Evolutionary conservation across 2,113 vertebrate genomes (phyloP), one percentile per base, ranked within the genome.

Genomic region (Rousettus leschenaultii): DNA sequence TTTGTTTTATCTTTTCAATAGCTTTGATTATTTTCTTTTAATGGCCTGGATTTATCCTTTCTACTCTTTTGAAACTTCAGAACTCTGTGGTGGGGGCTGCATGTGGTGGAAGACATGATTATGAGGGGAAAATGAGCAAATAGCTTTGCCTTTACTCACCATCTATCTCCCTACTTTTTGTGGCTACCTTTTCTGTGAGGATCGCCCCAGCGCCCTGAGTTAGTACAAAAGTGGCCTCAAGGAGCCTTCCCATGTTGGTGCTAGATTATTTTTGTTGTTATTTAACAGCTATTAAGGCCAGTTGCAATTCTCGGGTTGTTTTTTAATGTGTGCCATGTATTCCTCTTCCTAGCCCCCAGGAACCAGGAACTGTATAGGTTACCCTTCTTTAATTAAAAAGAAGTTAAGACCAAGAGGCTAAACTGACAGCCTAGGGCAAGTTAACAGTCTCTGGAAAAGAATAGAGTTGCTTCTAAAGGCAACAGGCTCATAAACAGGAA

Each of bases 1-100:
- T 38, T 98, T 97, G 91, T 97, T 98, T 98, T 97, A 94, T 96
- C 97, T 96, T 98, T 98, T 97, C 97, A 97, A 90, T 97, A 97
- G 84, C 88, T 98, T 97, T 98, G 97, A 97, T 96, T 98, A 97
- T 95, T 89, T 97, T 96, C 89, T 96, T 97, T 97, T 97, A 97
- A 97, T 68, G 43, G 88, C 96, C 93, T 98, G 43, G 93, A 86
- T 35, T 84, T 93, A 89, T 87, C 89, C 92, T 95, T 95, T 93
- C 43, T 89, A 86, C 66, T 30, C 66, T 95, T 97, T 96, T 97
- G 82, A 97, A 95, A 79, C 63, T 83, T 93, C 97, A 93, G 19
- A 30, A 97, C 92, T 77, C 87, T 22, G 45, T 24, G 74, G 74
- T 96, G 98, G 43, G 55, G 89, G 71, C 55, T 78, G 77, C 71